These are phyloP conservation scores for Cydia splendana DNA, from an alignment of 1,140 invertebrate genomes.

Conservation along the genomic window DNA sequence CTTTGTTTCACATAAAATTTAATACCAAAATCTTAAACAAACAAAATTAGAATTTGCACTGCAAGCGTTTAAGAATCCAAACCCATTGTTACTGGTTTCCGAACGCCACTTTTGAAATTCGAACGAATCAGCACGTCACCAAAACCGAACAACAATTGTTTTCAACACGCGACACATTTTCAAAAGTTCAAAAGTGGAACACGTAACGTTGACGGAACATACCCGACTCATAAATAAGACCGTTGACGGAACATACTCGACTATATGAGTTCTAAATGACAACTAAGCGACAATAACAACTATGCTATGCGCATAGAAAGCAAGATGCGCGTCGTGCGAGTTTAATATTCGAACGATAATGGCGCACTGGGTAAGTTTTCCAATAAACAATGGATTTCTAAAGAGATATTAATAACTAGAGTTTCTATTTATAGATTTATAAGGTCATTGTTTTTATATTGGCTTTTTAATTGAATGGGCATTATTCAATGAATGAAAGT, in stretches of 20 bases:
- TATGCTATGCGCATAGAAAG: conserved; percentile 63
- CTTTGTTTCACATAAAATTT: no score
- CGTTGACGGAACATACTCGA: conserved; percentile 13
- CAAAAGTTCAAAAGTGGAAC: background rate
- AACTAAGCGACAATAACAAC: conserved; percentile 49
- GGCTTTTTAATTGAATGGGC: background rate
- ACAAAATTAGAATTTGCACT: background rate
- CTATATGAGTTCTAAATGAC: conserved; percentile 39
- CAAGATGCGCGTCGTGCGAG: conserved; percentile 46
- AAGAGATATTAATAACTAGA: conserved; percentile 34
- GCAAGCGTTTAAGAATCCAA: background rate
- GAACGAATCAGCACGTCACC: conserved; percentile 7
- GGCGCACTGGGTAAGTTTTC: conserved; percentile 38
- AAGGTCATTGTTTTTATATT: background rate
- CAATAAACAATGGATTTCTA: conserved; percentile 33
- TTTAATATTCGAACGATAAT: conserved; percentile 56
- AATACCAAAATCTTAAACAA: no score
- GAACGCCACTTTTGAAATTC: background rate
- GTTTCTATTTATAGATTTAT: conserved; percentile 32
- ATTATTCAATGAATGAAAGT: background rate
- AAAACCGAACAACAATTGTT: background rate
- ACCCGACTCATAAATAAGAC: background rate
- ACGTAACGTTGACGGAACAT: background rate
- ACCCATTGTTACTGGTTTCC: background rate
- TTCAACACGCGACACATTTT: background rate